phyloP scores from a whole-genome alignment of 1,140 invertebrate species.

The Hesperophylax magnus region DNA sequence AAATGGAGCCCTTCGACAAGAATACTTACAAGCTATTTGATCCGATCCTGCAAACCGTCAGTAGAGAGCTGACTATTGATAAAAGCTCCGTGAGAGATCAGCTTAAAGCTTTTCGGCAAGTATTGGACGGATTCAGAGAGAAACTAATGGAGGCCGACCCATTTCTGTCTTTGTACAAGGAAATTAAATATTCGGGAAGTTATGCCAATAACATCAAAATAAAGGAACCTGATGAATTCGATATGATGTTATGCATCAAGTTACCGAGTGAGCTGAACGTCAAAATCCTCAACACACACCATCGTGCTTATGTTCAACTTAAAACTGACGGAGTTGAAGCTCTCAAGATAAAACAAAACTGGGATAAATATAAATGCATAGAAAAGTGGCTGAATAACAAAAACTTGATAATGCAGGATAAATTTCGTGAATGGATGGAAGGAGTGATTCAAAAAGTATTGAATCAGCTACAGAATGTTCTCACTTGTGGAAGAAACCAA shows the following conservation, averaged over 20 bases:
- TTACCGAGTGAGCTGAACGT: not conserved
- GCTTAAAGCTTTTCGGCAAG: not conserved
- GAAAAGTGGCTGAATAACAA: slow-evolving; percentile 14
- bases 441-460: slow-evolving; percentile 4
- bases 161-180: not conserved
- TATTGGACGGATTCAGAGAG: slow-evolving; percentile 10
- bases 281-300: not conserved
- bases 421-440: slow-evolving; percentile 27
- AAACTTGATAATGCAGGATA: slow-evolving; percentile 13
- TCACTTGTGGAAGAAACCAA: not conserved
- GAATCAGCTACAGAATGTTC: not conserved
- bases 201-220: slow-evolving; percentile 18
- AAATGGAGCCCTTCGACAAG: not conserved
- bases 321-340: not conserved
- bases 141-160: slow-evolving; percentile 1
- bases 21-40: slow-evolving; percentile 10
- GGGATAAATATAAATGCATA: slow-evolving; percentile 13
- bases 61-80: slow-evolving; percentile 4
- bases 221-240: not conserved
- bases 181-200: slow-evolving; percentile 25
- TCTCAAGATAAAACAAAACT: slow-evolving; percentile 18
- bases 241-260: slow-evolving; percentile 25
- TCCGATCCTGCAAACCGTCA: not conserved
- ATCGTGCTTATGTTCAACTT: slow-evolving; percentile 1
- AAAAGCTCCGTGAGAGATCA: not conserved